phyloP scores from a whole-genome alignment of 2,888 invertebrate genomes.

The Sphaeridia pumilis region DNA sequence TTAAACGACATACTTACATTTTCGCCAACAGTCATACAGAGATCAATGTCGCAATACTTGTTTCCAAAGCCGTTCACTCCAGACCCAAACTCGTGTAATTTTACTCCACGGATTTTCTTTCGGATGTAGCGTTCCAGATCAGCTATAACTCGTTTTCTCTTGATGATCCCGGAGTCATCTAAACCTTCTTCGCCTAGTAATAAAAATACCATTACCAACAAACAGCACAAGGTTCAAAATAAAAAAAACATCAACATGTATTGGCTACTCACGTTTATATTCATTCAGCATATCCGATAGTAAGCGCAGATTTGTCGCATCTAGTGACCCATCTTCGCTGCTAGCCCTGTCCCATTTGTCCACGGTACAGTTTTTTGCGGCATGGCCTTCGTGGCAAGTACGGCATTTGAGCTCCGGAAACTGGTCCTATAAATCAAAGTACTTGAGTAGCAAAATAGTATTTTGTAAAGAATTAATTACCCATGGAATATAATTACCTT shows the following conservation, averaged over 20 bases:
- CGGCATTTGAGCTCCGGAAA: background rate
- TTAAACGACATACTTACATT: no score
- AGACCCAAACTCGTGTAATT: constrained; percentile 48
- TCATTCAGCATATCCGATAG: no score
- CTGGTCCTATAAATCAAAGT: background rate
- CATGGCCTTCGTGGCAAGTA: background rate
- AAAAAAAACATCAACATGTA: no score
- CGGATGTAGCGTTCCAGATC: constrained; percentile 40
- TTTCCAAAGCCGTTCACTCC: constrained; percentile 50
- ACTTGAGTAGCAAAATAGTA: no score
- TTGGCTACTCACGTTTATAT: no score
- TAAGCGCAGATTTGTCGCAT: background rate
- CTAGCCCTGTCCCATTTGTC: no score
- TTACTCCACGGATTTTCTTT: constrained; percentile 39
- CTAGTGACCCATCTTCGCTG: no score
- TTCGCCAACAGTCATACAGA: constrained; percentile 45
- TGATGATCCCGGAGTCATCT: no score
- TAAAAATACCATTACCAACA: no score
- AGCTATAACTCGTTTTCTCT: constrained; percentile 37
- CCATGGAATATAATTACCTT: no score
- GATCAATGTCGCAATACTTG: constrained; percentile 47
- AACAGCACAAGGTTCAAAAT: no score
- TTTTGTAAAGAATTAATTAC: no score
- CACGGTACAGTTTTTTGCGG: background rate
- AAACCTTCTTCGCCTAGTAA: constrained; percentile 28